Conservation (phyloP, 2,113 vertebrate genomes). For the Chaenogobius annularis region DNA sequence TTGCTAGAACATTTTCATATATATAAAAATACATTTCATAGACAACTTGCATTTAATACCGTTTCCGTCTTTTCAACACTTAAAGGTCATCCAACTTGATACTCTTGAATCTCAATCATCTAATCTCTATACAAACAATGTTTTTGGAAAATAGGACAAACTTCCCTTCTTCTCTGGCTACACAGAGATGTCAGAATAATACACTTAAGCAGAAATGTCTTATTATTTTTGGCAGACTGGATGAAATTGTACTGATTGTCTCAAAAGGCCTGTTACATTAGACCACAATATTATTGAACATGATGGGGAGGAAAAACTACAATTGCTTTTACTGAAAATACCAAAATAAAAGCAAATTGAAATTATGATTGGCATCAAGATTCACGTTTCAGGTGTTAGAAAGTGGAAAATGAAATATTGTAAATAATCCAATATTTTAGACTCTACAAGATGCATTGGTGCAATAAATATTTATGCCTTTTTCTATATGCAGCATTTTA, state of each 20-base stretch:
- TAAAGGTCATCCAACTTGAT: not conserved
- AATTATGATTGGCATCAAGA: not conserved
- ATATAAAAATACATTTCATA: not conserved
- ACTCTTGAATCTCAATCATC: not conserved
- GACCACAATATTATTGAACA: not conserved
- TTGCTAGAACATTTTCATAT: no score
- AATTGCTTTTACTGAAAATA: not conserved
- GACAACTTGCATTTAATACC: not conserved
- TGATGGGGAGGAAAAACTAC: not conserved
- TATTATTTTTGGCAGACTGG: not conserved
- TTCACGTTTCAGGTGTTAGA: not conserved
- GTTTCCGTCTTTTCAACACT: not conserved
- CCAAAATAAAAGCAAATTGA: not conserved
- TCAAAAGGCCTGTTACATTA: not conserved
- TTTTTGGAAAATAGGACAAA: not conserved
- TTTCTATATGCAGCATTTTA: not conserved
- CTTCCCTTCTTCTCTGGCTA: not conserved
- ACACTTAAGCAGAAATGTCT: not conserved
- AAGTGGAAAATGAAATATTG: not conserved
- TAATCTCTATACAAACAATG: not conserved
- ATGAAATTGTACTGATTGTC: constrained; percentile 20
- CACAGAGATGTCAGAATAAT: not conserved
- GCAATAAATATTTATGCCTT: not conserved
- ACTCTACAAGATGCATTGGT: not conserved
- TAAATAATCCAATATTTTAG: not conserved